A percentile compares a stretch with the other conserved stretches of the same genome.
These are phyloP conservation scores for Pseudachorutes palmiensis DNA, from an alignment of 1,140 invertebrate genomes.

Conservation along the genomic window DNA sequence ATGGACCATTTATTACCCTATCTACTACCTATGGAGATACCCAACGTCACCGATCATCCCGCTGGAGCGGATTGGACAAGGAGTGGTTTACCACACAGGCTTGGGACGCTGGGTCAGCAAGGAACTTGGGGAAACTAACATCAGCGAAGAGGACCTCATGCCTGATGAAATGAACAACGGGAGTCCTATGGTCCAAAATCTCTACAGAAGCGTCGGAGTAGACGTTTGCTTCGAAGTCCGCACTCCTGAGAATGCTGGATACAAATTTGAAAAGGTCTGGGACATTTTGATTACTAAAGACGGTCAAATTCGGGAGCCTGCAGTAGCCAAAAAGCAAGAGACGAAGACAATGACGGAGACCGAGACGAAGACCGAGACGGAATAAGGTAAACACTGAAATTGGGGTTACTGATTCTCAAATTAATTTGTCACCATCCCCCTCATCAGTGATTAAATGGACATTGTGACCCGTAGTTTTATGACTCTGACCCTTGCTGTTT, in stretches of 20 bases:
- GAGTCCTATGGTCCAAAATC: background rate
- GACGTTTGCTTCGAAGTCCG: background rate
- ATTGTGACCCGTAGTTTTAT: too few relatives aligned
- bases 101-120: too few relatives aligned
- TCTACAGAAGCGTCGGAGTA: background rate
- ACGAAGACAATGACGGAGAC: too few relatives aligned
- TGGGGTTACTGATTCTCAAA: too few relatives aligned
- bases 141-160: background rate
- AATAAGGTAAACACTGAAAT: too few relatives aligned
- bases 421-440: too few relatives aligned
- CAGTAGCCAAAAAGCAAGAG: too few relatives aligned
- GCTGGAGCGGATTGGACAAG: background rate
- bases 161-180: background rate
- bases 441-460: too few relatives aligned
- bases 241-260: background rate
- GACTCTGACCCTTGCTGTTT: too few relatives aligned
- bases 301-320: background rate
- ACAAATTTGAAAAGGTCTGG: slow-evolving; percentile 2
- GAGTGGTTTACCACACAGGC: background rate
- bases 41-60: background rate
- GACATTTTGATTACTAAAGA: background rate
- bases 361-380: too few relatives aligned
- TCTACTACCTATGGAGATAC: background rate
- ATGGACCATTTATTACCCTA: background rate
- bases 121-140: background rate